Evolutionary conservation across 2,113 vertebrate genomes (phyloP).

Genomic region (Haliaeetus leucogaster): DNA sequence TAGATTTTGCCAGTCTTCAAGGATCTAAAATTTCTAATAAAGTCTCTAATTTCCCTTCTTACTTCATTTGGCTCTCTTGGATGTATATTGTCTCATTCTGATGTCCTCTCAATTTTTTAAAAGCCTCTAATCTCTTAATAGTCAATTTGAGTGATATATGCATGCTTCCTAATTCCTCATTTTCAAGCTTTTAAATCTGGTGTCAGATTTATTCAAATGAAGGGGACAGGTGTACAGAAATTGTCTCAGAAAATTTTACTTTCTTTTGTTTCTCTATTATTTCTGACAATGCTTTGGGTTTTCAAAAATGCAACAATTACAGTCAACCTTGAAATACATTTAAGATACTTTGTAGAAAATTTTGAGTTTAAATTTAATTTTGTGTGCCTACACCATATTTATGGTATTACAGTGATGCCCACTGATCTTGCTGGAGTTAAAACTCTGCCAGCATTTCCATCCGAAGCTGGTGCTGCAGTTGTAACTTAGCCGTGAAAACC

Average conservation of each 20-base stretch:
- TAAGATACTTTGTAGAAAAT: not conserved
- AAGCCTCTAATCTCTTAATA: not conserved
- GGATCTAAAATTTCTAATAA: conserved; percentile 12
- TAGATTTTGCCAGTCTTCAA: not conserved
- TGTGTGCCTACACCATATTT: not conserved
- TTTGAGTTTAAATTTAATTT: not conserved
- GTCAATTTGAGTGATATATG: not conserved
- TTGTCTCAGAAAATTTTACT: not conserved
- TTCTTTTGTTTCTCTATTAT: not conserved
- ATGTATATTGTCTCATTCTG: not conserved
- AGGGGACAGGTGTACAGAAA: not conserved
- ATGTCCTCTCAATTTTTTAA: not conserved
- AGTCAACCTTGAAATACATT: not conserved
- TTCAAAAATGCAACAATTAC: not conserved
- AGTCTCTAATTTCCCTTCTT: not conserved
- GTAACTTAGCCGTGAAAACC: conserved; percentile 24
- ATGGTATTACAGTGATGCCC: not conserved
- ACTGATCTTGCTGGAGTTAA: not conserved
- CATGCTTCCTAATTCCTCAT: not conserved
- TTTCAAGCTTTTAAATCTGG: not conserved
- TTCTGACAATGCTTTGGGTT: not conserved
- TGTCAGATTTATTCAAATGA: not conserved
- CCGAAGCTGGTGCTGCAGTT: not conserved
- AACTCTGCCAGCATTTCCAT: not conserved
- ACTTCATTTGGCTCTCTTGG: not conserved